These are phyloP conservation scores for Planococcus citri DNA, from an alignment of 1,140 invertebrate genomes.

Conservation along the genomic window DNA sequence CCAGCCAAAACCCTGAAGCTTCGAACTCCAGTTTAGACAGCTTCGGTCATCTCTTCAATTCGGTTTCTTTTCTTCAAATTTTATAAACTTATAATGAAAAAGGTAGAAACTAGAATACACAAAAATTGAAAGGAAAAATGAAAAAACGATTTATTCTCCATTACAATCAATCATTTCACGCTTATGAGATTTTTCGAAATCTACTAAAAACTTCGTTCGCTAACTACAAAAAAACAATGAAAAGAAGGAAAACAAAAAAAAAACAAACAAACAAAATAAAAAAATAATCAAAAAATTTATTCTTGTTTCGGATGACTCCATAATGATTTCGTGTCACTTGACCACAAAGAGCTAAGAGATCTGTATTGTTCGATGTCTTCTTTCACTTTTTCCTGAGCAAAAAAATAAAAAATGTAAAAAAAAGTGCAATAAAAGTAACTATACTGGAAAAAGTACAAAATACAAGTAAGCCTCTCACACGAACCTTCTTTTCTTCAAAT, in stretches of 20 bases:
- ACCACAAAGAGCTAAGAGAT: slow-evolving; percentile 9
- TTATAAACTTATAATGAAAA: too few species aligned
- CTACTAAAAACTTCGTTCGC: background rate
- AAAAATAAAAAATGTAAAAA: background rate
- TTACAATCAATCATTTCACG: too few species aligned
- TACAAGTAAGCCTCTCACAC: background rate
- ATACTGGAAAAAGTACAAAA: background rate
- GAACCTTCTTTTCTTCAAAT: slow-evolving; percentile 14
- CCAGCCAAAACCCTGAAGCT: too few species aligned
- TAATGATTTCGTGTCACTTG: background rate
- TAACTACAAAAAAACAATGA: background rate
- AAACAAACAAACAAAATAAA: background rate
- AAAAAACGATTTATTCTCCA: too few species aligned
- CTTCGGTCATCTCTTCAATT: too few species aligned
- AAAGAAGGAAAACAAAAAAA: background rate
- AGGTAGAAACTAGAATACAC: too few species aligned
- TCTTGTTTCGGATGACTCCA: slow-evolving; percentile 17
- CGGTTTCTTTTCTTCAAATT: too few species aligned
- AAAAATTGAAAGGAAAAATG: too few species aligned
- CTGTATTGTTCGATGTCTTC: slow-evolving; percentile 8
- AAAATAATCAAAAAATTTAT: slow-evolving; percentile 5
- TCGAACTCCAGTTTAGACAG: too few species aligned
- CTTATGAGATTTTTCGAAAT: background rate
- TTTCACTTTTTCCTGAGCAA: background rate
- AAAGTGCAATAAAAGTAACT: background rate